These are phyloP conservation scores for Xyrauchen texanus DNA, from an alignment of 2,113 vertebrate species.

Conservation along the genomic window DNA sequence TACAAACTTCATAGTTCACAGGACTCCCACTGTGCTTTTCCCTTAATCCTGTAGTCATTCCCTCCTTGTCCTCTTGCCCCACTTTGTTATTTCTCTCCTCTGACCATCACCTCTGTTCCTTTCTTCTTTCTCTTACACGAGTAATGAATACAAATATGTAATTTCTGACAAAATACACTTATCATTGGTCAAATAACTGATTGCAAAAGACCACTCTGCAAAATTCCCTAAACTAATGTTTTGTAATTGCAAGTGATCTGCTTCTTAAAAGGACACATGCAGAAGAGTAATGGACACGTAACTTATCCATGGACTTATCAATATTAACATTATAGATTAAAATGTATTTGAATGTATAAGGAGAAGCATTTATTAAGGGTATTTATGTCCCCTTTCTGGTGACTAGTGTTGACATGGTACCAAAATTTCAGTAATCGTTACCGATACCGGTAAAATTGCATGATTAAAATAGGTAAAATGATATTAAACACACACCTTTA, in stretches of 20 bases:
- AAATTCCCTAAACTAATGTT: conserved; percentile 1
- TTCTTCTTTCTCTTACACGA: conserved; percentile 3
- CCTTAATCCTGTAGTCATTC: neutral
- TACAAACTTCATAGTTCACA: neutral
- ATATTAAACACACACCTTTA: too few species aligned
- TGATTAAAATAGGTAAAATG: too few species aligned
- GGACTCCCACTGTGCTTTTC: neutral
- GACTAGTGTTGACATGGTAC: too few species aligned
- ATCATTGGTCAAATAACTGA: conserved; percentile 32
- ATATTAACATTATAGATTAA: too few species aligned
- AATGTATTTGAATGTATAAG: too few species aligned
- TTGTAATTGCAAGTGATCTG: neutral
- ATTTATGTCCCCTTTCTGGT: too few species aligned
- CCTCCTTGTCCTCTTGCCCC: neutral
- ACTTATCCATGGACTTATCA: too few species aligned
- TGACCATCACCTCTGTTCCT: conserved; percentile 1
- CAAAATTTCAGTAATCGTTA: too few species aligned
- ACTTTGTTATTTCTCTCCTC: conserved; percentile 34
- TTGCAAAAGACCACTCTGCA: neutral
- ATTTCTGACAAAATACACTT: conserved; percentile 27
- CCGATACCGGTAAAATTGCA: too few species aligned
- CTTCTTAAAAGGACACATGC: neutral
- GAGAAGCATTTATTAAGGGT: too few species aligned
- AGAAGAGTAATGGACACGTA: too few species aligned
- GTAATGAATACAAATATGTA: conserved; percentile 16